Evolutionary conservation across 2,888 invertebrate genomes (phyloP), one percentile per base, ranked within the genome.

Genomic region (Deladenus siricidicola): DNA sequence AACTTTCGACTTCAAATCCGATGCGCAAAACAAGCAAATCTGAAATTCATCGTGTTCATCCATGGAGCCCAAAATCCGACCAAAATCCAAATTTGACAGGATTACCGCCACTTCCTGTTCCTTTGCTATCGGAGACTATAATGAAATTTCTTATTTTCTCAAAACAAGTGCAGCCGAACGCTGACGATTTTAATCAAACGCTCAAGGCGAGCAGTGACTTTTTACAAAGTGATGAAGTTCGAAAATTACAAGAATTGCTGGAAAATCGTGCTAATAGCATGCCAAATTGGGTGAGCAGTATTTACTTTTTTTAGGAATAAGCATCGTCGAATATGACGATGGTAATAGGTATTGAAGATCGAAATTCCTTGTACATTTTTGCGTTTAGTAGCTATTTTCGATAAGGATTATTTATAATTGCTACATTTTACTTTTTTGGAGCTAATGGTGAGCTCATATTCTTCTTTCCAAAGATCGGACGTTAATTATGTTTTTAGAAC

Each of bases 231-330:
- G 64, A 60, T 4, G 73, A 78, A 51, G 62, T 71, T 51, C 58
- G 67, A n/a, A 56, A 68, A 34, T 67, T 77, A 30, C 75, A 77
- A 56, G 58, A 62, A 14, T 58, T 67, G 6, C 67, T 77, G 2
- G 64, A 71, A 28, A 55, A 68, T 28, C 52, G 77, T 34, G 73
- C 70, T 0, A 51, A 67, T 21, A 64, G 64, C n/a, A 56, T 73
- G n/a, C 63, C 65, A 24, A 77, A 77, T 52, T 77, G 77, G 76
- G 75, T 75, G 47, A 17, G n/a, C 62, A 56, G n/a, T 30, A 10
- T 58, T 21, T 29, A 29, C 8, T 30, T 48, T 56, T 21, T 42
- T n/a, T 17, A 14, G 10, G 17, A 14, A 1, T 51, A 34, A 26
- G 3, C n/a, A 6, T 23, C 34, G 10, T 2, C 17, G 4, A 23